Evolutionary conservation across 2,888 invertebrate species (phyloP).

Genomic region (Erpobdella octoculata): DNA sequence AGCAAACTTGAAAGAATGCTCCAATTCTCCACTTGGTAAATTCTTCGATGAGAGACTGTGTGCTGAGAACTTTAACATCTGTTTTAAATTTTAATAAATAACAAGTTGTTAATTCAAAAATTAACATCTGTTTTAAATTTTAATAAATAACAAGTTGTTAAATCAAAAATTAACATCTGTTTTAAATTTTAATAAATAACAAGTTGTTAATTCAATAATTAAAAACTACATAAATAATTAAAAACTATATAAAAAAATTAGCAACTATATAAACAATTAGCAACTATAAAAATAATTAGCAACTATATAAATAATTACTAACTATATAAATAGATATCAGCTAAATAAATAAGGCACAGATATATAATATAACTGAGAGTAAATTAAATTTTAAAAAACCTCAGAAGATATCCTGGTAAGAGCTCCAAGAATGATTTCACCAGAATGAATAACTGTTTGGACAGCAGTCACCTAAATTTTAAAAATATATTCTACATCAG

Average conservation of each 20-base stretch:
- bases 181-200: not conserved
- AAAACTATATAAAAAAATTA: not conserved
- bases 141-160: not conserved
- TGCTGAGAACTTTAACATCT: conserved; percentile 6
- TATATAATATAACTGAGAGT: not conserved
- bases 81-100: not conserved
- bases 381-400: not conserved
- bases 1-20: conserved; percentile 18
- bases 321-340: not conserved
- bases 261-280: no score
- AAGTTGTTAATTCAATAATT: not conserved
- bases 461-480: conserved; percentile 4
- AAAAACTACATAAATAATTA: not conserved
- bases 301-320: not conserved
- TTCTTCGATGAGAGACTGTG: not conserved
- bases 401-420: not conserved
- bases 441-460: not conserved
- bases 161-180: not conserved
- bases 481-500: no score
- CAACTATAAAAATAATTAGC: not conserved
- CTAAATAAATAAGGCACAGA: no score
- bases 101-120: not conserved
- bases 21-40: not conserved
- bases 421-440: not conserved
- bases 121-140: not conserved